Evolutionary conservation across 1,140 invertebrate genomes (phyloP).

Genomic region (Drosophila virilis): DNA sequence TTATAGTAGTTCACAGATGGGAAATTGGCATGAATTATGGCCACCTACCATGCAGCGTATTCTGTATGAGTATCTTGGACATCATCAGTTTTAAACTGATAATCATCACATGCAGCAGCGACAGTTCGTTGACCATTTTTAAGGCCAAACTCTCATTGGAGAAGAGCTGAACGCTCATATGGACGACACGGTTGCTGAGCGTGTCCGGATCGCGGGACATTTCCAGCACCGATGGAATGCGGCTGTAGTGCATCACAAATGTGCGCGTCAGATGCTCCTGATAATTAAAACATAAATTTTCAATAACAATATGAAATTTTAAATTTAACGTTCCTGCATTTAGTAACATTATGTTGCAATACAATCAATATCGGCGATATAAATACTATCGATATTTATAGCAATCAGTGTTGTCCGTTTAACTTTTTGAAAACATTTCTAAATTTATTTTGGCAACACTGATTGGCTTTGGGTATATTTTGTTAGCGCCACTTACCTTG

Average conservation of each 20-base stretch:
- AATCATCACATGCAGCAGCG: slow-evolving; percentile 97
- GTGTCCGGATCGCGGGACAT: slow-evolving; percentile 94
- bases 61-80: slow-evolving; percentile 94
- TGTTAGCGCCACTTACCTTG: slow-evolving; percentile 87
- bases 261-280: slow-evolving; percentile 96
- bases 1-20: background rate
- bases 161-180: slow-evolving; percentile 98
- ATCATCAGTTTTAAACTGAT: slow-evolving; percentile 97
- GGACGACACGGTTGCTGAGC: slow-evolving; percentile 97
- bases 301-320: background rate
- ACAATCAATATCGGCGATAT: too few relatives aligned
- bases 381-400: too few relatives aligned
- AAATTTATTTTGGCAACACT: too few relatives aligned
- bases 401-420: too few relatives aligned
- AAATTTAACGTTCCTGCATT: too few relatives aligned
- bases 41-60: slow-evolving; percentile 91
- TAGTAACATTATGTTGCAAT: too few relatives aligned
- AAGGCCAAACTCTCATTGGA: slow-evolving; percentile 96
- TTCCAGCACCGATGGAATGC: slow-evolving; percentile 96
- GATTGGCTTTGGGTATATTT: background rate
- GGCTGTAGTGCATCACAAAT: slow-evolving; percentile 97
- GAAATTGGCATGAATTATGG: background rate
- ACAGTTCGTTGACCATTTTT: slow-evolving; percentile 95
- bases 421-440: too few relatives aligned
- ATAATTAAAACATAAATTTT: background rate